Conservation (phyloP, 2,113 vertebrate genomes). For the Lepus americanus region DNA sequence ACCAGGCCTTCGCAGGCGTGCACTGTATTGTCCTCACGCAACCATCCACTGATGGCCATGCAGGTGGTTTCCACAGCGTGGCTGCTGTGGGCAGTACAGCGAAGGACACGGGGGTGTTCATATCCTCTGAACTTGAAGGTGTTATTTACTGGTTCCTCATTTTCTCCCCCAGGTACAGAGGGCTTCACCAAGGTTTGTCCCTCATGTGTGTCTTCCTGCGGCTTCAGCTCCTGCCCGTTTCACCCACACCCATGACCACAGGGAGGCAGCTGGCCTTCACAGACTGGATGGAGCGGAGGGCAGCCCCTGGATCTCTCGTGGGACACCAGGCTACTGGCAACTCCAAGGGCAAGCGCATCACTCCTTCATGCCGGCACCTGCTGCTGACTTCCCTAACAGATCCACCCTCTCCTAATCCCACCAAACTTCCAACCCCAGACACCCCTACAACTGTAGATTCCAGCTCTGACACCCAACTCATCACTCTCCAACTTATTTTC, state of each 20-base stretch:
- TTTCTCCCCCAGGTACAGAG: neutral
- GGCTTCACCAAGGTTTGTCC: neutral
- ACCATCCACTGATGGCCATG: neutral
- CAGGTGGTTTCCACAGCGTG: neutral
- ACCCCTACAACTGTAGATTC: neutral
- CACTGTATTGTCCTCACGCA: neutral
- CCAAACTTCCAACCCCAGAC: no score
- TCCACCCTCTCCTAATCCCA: neutral
- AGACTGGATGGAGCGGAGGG: no score
- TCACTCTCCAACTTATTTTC: neutral
- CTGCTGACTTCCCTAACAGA: neutral
- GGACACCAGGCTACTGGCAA: neutral
- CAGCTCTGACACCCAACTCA: neutral
- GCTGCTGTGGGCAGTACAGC: neutral
- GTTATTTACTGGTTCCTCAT: neutral
- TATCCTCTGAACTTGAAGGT: neutral
- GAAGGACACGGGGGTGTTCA: neutral
- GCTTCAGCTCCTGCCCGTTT: neutral
- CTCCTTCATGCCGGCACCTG: neutral
- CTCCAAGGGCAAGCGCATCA: neutral
- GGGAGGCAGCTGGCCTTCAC: neutral
- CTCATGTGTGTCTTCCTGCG: neutral
- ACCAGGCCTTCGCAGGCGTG: neutral
- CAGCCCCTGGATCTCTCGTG: no score
- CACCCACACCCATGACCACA: neutral